phyloP scores from a whole-genome alignment of 2,797 vertebrate species.

The Salmo trutta region DNA sequence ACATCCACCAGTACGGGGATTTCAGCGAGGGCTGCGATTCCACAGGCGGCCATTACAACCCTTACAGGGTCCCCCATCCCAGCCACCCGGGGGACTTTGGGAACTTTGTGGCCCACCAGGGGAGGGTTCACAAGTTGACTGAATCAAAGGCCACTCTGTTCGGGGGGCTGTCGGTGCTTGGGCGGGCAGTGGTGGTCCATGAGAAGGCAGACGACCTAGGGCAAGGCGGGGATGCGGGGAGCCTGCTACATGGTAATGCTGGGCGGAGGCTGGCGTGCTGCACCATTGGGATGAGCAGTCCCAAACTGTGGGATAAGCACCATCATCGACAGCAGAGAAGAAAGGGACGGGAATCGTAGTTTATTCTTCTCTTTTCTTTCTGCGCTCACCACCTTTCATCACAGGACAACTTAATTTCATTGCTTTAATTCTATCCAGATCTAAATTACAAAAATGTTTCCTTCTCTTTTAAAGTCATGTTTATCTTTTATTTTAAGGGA shows the following conservation, averaged over 20 bases:
- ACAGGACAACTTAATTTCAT: not conserved
- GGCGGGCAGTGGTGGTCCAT: conserved; percentile 88
- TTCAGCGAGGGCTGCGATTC: conserved; percentile 83
- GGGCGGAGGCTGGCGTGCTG: conserved; percentile 90
- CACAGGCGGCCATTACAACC: conserved; percentile 89
- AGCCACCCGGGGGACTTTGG: conserved; percentile 91
- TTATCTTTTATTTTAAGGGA: not conserved
- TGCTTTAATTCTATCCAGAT: not conserved
- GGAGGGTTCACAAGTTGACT: conserved; percentile 70
- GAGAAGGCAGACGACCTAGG: conserved; percentile 87
- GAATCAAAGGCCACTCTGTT: conserved; percentile 75
- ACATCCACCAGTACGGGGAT: conserved; percentile 90
- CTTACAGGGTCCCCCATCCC: conserved; percentile 78
- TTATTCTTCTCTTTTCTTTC: not conserved
- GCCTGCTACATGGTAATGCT: conserved; percentile 88
- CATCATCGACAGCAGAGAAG: not conserved
- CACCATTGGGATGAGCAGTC: conserved; percentile 77
- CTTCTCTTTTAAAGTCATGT: not conserved
- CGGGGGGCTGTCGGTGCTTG: conserved; percentile 76
- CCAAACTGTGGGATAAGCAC: conserved; percentile 73
- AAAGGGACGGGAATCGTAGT: not conserved
- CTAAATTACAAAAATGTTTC: not conserved
- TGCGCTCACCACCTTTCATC: not conserved
- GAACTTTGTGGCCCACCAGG: conserved; percentile 83
- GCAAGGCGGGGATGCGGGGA: conserved; percentile 82